phyloP scores from a whole-genome alignment of 2,797 vertebrate genomes.

The Anisognathus igniventris region DNA sequence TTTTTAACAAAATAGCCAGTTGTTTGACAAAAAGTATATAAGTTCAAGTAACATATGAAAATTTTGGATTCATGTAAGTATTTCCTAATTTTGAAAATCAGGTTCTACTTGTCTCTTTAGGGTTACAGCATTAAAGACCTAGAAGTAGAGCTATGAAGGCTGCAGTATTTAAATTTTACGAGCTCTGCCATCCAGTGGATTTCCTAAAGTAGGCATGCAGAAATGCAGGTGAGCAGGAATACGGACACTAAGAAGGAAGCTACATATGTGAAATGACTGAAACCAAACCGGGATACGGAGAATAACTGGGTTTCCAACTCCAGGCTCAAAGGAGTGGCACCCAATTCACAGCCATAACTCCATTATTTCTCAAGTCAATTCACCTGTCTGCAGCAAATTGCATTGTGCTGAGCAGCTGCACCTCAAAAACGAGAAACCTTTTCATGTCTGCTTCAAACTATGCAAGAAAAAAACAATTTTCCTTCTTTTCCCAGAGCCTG shows the following conservation, averaged over 20 bases:
- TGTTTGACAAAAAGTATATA: not conserved
- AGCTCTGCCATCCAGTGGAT: not conserved
- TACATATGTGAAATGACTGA: not conserved
- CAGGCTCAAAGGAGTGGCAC: not conserved
- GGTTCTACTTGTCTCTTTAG: not conserved
- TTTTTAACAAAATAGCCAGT: not conserved
- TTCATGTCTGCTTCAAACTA: not conserved
- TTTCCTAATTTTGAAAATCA: not conserved
- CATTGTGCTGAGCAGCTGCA: not conserved
- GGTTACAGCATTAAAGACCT: not conserved
- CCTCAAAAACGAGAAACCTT: not conserved
- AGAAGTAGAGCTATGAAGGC: fast-evolving
- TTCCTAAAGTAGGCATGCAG: not conserved
- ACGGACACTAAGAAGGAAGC: not conserved
- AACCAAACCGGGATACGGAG: not conserved
- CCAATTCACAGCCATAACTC: not conserved
- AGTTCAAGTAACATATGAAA: not conserved
- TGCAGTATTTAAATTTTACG: not conserved
- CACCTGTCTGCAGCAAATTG: not conserved
- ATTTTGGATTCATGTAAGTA: not conserved
- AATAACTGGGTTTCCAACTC: not conserved
- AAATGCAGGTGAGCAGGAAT: not conserved
- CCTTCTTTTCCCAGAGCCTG: not conserved
- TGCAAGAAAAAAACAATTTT: not conserved
- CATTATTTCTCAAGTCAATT: not conserved